phyloP scores from a whole-genome alignment of 92 coral and sea anemone genomes.

The Phenganax marumi region DNA sequence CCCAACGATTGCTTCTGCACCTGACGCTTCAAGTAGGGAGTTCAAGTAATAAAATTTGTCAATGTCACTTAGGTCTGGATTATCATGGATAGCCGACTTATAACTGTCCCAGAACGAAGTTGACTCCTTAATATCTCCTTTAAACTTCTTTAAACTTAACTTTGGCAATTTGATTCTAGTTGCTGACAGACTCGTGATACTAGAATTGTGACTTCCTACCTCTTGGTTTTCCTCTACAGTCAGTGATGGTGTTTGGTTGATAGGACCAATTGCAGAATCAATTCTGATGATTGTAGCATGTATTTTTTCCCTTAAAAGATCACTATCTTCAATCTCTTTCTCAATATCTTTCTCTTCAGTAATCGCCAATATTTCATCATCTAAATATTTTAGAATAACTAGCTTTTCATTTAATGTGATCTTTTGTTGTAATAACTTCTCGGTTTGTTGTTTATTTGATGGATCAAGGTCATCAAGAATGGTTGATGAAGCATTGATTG shows the following conservation, averaged over 20 bases:
- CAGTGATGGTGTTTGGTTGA: not conserved
- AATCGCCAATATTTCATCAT: conserved; percentile 18
- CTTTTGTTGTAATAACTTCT: conserved; percentile 22
- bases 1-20: conserved; percentile 29
- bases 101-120: conserved; percentile 59
- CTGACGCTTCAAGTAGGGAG: conserved; percentile 34
- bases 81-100: conserved; percentile 54
- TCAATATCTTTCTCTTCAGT: conserved; percentile 26
- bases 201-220: conserved; percentile 18
- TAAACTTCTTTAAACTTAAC: conserved; percentile 53
- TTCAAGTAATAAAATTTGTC: conserved; percentile 22
- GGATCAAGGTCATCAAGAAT: conserved; percentile 32
- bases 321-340: conserved; percentile 34
- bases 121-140: conserved; percentile 45
- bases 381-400: conserved; percentile 15
- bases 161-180: conserved; percentile 51
- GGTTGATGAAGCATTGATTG: conserved; percentile 25
- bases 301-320: conserved; percentile 19
- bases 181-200: not conserved
- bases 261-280: conserved; percentile 12
- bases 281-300: conserved; percentile 21
- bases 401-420: conserved; percentile 24
- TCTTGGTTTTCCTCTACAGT: conserved; percentile 5
- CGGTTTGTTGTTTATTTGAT: conserved; percentile 21
- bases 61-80: conserved; percentile 42